phyloP scores from a whole-genome alignment of 2,113 vertebrate genomes.

The Clarias macrocephalus region DNA sequence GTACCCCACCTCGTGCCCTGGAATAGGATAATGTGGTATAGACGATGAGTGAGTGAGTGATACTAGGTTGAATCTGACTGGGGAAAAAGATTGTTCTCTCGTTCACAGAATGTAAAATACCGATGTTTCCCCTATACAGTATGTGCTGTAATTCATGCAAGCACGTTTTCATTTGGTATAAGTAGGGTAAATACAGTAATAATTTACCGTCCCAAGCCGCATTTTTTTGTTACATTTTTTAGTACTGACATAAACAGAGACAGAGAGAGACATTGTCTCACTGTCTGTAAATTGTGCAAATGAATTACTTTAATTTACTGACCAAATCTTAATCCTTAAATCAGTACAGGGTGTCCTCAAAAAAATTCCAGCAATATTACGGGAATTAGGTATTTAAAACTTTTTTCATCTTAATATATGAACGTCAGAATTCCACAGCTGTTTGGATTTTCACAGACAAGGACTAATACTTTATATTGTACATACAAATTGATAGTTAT shows the following conservation, averaged over 20 bases:
- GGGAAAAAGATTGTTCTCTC: too few species aligned
- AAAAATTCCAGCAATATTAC: background rate
- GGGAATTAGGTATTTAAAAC: background rate
- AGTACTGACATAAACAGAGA: background rate
- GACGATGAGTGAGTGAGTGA: too few species aligned
- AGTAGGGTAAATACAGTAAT: too few species aligned
- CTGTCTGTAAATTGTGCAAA: background rate
- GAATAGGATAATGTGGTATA: too few species aligned
- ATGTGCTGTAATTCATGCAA: too few species aligned
- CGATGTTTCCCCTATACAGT: too few species aligned
- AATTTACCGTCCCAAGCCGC: too few species aligned
- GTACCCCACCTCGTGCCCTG: too few species aligned
- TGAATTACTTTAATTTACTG: background rate
- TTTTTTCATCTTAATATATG: background rate
- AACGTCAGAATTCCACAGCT: background rate
- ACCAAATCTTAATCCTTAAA: background rate
- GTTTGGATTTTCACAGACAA: background rate
- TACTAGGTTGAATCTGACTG: too few species aligned
- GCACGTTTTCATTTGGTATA: too few species aligned
- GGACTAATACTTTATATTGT: conserved; percentile 9
- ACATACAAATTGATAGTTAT: conserved; percentile 6
- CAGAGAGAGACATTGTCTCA: background rate
- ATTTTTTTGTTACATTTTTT: background rate
- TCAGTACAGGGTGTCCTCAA: background rate
- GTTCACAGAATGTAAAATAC: too few species aligned